Evolutionary conservation across 92 coral and sea anemone genomes (phyloP), one percentile per base, ranked within the genome.

Genomic region (Epizoanthus stellaris): DNA sequence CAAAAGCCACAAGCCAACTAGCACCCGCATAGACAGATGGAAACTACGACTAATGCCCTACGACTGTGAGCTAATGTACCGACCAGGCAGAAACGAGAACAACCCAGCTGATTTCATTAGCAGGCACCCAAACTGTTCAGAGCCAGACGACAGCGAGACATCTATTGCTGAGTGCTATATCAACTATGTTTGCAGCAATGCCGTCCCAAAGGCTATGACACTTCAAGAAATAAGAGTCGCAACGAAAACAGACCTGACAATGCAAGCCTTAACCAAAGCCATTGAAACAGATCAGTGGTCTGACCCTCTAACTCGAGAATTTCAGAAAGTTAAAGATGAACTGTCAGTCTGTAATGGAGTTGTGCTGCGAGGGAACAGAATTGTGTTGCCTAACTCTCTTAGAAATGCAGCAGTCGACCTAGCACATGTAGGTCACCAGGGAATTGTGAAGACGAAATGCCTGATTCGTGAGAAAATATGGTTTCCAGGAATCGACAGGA

Each of bases 11-110:
- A 87, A 43, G 20, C 86, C 87, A 58, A 49, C 80, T 4, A 11
- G 14, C 57, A 64, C 91, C 1, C 77, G 87, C 36, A 87, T 90
- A 23, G 91, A 90, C 45, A 72, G 93, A 77, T 83, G 93, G 91
- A 91, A 91, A 68, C 87, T 88, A 47, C 76, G 94, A 10, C 86
- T 91, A 21, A 80, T 80, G 84, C 89, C 94, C 39, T 85, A 91
- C 56, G 36, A 30, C 36, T 30, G 36, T 30, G 36, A 30, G 36
- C 36, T 30, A 30, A 30, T 30, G 2, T 30, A 30, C 36, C 36
- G 36, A 30, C 36, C 36, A 1, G 2, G 36, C 36, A 30, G 36
- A 30, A 30, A 30, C 40, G 85, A 75, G 56, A 80, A 82, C 81
- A 85, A 88, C 54, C 91, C 94, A 15, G 88, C 89, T n/a, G 85